A percentile compares a stretch with the other conserved stretches of the same genome.
phyloP scores from a whole-genome alignment of 2,113 vertebrate species.

The Xiphophorus maculatus region DNA sequence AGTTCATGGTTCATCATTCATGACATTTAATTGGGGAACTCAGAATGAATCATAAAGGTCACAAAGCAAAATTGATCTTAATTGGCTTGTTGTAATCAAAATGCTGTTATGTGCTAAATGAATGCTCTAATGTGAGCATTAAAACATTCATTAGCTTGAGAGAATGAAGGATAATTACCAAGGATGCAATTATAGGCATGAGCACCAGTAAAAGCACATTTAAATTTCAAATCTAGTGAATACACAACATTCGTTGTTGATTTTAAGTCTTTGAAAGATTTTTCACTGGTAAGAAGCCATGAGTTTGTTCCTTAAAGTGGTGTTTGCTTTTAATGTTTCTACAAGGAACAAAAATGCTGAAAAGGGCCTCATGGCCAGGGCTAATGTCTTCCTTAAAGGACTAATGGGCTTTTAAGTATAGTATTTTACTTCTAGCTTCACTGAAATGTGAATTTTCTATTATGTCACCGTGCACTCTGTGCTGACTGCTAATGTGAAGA shows the following conservation, averaged over 20 bases:
- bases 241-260: slow-evolving; percentile 46
- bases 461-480: slow-evolving; percentile 33
- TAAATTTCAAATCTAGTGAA: slow-evolving; percentile 60
- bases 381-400: slow-evolving; percentile 62
- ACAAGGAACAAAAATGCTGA: slow-evolving; percentile 19
- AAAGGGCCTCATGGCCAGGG: slow-evolving; percentile 34
- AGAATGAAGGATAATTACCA: slow-evolving; percentile 77
- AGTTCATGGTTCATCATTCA: slow-evolving; percentile 67
- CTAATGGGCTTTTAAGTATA: slow-evolving; percentile 74
- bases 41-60: slow-evolving; percentile 77
- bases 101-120: slow-evolving; percentile 80
- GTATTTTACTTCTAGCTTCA: slow-evolving; percentile 61
- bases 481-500: slow-evolving; percentile 52
- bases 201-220: slow-evolving; percentile 68
- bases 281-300: slow-evolving; percentile 20
- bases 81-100: slow-evolving; percentile 82
- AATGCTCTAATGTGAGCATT: slow-evolving; percentile 80
- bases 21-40: slow-evolving; percentile 76
- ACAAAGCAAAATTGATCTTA: slow-evolving; percentile 79
- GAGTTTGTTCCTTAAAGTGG: slow-evolving; percentile 29
- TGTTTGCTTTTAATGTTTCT: slow-evolving; percentile 55
- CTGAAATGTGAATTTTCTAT: slow-evolving; percentile 63
- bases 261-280: slow-evolving; percentile 7
- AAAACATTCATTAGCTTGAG: slow-evolving; percentile 79
- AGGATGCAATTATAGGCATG: slow-evolving; percentile 72